Evolutionary conservation across 2,888 invertebrate species (phyloP).

Genomic region (Cheilosia scutellata): DNA sequence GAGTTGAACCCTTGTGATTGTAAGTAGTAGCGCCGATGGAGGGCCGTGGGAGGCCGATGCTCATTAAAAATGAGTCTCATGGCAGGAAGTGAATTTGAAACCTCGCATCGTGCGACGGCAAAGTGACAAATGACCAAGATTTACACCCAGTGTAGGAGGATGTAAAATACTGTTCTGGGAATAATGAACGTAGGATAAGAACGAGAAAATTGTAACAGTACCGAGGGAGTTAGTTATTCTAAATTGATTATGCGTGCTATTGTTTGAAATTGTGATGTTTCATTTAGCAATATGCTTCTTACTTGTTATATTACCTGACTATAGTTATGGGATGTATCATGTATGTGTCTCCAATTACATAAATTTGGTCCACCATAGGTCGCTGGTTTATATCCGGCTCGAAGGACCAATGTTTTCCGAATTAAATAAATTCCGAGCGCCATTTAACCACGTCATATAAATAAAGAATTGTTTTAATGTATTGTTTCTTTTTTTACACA

Average conservation of each 20-base stretch:
- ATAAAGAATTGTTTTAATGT: no score
- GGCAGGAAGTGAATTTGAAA: constrained; percentile 49
- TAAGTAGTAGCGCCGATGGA: not conserved
- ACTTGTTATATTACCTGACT: no score
- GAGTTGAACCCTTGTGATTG: constrained; percentile 36
- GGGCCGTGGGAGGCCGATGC: constrained; percentile 31
- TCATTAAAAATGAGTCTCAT: constrained; percentile 64
- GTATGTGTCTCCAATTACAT: no score
- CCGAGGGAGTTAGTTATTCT: not conserved
- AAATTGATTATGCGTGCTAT: not conserved
- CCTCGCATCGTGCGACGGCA: constrained; percentile 36
- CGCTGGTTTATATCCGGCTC: no score
- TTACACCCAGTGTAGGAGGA: constrained; percentile 37
- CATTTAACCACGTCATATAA: no score
- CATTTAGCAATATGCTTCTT: not conserved
- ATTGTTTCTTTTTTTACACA: no score
- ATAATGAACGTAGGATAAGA: not conserved
- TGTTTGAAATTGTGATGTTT: not conserved
- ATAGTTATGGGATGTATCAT: no score
- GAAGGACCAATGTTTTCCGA: no score
- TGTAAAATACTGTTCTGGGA: not conserved
- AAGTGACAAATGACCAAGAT: constrained; percentile 67
- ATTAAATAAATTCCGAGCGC: no score
- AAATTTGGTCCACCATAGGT: no score
- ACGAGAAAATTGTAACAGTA: not conserved